A percentile compares a stretch with the other conserved stretches of the same genome.
Conservation (phyloP, 1,140 invertebrate genomes). For the Doryteuthis pealeii region DNA sequence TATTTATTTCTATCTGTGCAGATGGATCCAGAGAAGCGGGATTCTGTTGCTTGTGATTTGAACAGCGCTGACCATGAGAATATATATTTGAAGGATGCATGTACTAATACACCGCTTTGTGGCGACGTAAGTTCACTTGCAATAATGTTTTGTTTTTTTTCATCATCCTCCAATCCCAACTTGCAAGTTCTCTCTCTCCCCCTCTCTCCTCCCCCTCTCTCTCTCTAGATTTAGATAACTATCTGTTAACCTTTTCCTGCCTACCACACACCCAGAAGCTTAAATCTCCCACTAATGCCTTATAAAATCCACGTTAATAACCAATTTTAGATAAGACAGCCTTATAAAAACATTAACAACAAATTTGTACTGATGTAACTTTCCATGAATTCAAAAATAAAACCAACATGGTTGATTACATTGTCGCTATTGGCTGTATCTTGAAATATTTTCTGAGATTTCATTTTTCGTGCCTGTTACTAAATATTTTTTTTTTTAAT, state of each 20-base stretch:
- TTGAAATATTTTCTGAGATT: too few relatives aligned
- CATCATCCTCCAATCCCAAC: not conserved
- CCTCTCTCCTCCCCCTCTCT: not conserved
- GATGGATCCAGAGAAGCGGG: conserved; percentile 12
- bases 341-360: too few relatives aligned
- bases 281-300: not conserved
- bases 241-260: not conserved
- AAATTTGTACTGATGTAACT: too few relatives aligned
- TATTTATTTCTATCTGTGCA: not conserved
- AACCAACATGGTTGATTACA: too few relatives aligned
- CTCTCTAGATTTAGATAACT: not conserved
- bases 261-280: not conserved
- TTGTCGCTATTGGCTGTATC: too few relatives aligned
- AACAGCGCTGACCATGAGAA: not conserved
- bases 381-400: too few relatives aligned
- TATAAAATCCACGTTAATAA: not conserved
- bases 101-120: conserved; percentile 13
- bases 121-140: conserved; percentile 15
- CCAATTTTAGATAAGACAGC: too few relatives aligned
- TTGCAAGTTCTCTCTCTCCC: not conserved
- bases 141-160: not conserved
- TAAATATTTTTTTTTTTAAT: too few relatives aligned
- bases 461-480: too few relatives aligned
- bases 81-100: conserved; percentile 14
- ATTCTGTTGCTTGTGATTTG: conserved; percentile 10